phyloP scores from a whole-genome alignment of 1,140 invertebrate species.

The Brachionus rubens region DNA sequence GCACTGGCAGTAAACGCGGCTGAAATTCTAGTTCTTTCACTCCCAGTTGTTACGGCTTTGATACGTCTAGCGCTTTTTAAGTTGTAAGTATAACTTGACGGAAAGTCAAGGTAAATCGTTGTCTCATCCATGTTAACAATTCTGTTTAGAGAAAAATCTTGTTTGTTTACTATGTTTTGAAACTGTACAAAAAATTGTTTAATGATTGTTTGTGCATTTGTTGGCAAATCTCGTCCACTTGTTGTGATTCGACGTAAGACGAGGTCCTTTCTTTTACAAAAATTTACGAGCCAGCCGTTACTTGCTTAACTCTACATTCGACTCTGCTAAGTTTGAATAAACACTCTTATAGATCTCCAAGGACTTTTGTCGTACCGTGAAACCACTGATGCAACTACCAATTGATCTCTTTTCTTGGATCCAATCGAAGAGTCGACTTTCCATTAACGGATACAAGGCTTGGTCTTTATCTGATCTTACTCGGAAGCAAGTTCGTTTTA shows the following conservation, averaged over 20 bases:
- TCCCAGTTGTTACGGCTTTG: neutral
- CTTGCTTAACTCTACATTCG: neutral
- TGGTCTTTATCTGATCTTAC: too few relatives aligned
- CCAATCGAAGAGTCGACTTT: too few relatives aligned
- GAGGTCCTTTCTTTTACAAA: neutral
- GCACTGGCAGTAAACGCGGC: neutral
- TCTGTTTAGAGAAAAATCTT: neutral
- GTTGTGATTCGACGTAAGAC: neutral
- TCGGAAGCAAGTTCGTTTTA: too few relatives aligned
- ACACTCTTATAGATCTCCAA: too few relatives aligned
- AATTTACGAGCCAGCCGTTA: slow-evolving; percentile 11
- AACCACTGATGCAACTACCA: too few relatives aligned
- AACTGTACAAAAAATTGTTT: neutral
- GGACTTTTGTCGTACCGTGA: too few relatives aligned
- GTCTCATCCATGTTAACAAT: slow-evolving; percentile 17
- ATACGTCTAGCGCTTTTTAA: neutral
- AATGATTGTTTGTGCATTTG: neutral
- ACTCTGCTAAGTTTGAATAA: too few relatives aligned
- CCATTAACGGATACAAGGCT: too few relatives aligned
- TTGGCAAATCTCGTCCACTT: neutral
- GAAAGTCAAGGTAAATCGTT: neutral
- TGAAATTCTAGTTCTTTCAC: neutral
- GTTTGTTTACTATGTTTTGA: neutral
- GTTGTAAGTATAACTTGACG: neutral
- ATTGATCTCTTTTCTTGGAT: too few relatives aligned